Evolutionary conservation across 2,113 vertebrate species (phyloP), one percentile per base, ranked within the genome.

Genomic region (Meles meles): DNA sequence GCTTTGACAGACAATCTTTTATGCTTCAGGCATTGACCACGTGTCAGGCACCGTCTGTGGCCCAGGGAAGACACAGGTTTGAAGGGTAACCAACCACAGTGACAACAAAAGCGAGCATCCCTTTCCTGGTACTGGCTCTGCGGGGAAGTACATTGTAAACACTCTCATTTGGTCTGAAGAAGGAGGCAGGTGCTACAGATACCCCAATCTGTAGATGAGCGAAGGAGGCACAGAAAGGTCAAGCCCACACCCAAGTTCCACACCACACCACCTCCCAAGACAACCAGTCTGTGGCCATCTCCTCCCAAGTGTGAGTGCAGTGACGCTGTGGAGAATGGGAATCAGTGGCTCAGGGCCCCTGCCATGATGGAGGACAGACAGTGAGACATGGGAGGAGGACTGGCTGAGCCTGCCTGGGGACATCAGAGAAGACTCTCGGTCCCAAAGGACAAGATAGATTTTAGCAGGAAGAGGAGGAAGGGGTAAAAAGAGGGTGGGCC

Each of bases 281-380:
- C 49, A 74, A 12, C 31, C 12, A 31, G 47, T 8, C 27, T 13
- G 0, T 1, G 47, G 49, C 39, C 42, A 23, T 0, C 0, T n/a
- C 79, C 80, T 42, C 29, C 14, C n/a, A 39, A 15, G 1, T 5
- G 71, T 52, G 61, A 42, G 79, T 0, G 0, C 44, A 39, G 52
- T 0, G 37, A 14, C 14, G 88, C 82, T 0, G 1, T 4, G 2
- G 29, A 59, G 57, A 59, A 49, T n/a, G 7, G 4, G 42, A n/a
- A 39, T 10, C 34, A 3, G 42, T 34, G 57, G 44, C 47, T 79
- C 27, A 34, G 49, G 31, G 31, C 34, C 7, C 71, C 42, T 55
- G 55, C 65, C 7, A 0, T 8, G 39, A 6, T 1, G 39, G 59
- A 37, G 61, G 14, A 29, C 15, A 10, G 83, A 17, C 17, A 31